Base-by-base conservation (phyloP, 2,888 invertebrate genomes). In the Pandemis cinnamomeana region DNA sequence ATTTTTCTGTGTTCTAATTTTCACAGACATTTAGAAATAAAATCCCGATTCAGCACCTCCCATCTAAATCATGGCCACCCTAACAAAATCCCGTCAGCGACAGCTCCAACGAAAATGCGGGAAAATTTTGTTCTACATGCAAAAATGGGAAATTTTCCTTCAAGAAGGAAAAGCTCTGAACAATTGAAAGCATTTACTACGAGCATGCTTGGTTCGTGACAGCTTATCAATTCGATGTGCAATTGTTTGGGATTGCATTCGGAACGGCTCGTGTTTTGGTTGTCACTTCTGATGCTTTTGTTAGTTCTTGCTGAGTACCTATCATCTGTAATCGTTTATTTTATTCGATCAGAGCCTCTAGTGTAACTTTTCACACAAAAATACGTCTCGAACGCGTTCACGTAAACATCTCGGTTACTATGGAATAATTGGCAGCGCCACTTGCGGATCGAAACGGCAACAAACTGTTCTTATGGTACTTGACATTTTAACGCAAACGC, bases 121-220 rank as follows among this genome's bases (percentile, higher is more conserved):
- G 87, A 87, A 89, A 91, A 91, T 91, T 91, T 91, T 91, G 92
- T 93, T 93, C 91, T 91, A 92, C 93, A 92, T 90, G 89, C 83
- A 88, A 89, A 91, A 92, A 92, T 92, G 87, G 91, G 86, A 90
- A 89, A 88, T 84, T 87, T 82, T 83, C 81, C 84, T 82, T 84
- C 83, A 81, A 82, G 81, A 82, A 80, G 79, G 75, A 84, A 86
- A 84, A 82, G 80, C 79, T 78, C 78, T 77, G 83, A 87, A 88
- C 89, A 87, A 80, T 83, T 78, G 79, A 77, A 78, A 72, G 72
- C 75, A 72, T 75, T 76, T 71, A 67, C 74, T 61, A 66, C 60
- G 61, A 13, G 36, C 48, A 79, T 80, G 82, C 79, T 79, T 77
- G 83, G 82, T 82, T 79, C 81, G 82, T 89, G 91, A 90, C 91